Conservation (phyloP, 2,113 vertebrate genomes). For the Phoxinus phoxinus region DNA sequence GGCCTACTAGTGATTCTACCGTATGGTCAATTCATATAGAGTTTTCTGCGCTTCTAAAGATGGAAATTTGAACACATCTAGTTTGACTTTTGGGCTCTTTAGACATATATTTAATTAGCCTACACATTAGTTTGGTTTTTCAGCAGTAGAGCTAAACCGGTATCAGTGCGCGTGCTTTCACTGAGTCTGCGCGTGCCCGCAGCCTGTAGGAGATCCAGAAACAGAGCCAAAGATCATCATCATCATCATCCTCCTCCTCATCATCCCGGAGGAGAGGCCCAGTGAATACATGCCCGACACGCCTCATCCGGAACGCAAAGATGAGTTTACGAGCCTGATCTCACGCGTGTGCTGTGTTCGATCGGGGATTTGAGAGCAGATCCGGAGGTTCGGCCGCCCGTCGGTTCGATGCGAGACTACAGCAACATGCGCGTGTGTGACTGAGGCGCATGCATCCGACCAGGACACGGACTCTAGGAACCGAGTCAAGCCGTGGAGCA, state of each 20-base stretch:
- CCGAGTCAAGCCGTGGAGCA: conserved; percentile 1
- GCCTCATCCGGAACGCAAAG: neutral
- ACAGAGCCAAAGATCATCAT: conserved; percentile 23
- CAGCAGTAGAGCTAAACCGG: neutral
- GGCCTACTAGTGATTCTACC: neutral
- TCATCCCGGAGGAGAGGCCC: conserved; percentile 35
- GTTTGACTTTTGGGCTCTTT: neutral
- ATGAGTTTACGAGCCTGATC: neutral
- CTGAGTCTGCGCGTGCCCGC: conserved; percentile 33
- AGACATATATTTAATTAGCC: neutral
- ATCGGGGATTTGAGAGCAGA: conserved; percentile 2
- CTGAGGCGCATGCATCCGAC: conserved; percentile 21
- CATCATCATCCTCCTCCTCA: conserved; percentile 4
- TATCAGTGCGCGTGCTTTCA: neutral
- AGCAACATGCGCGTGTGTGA: conserved; percentile 16
- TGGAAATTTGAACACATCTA: neutral
- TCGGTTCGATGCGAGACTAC: conserved; percentile 18
- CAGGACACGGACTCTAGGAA: conserved; percentile 17
- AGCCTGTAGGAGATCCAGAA: conserved; percentile 29
- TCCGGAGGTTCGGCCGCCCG: conserved; percentile 29
- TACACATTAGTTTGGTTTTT: neutral
- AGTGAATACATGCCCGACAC: conserved; percentile 26
- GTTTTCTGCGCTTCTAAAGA: neutral
- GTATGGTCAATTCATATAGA: neutral
- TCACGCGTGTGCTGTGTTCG: neutral